Conservation (phyloP, 2,113 vertebrate genomes). For the Prietella phreatophila region DNA sequence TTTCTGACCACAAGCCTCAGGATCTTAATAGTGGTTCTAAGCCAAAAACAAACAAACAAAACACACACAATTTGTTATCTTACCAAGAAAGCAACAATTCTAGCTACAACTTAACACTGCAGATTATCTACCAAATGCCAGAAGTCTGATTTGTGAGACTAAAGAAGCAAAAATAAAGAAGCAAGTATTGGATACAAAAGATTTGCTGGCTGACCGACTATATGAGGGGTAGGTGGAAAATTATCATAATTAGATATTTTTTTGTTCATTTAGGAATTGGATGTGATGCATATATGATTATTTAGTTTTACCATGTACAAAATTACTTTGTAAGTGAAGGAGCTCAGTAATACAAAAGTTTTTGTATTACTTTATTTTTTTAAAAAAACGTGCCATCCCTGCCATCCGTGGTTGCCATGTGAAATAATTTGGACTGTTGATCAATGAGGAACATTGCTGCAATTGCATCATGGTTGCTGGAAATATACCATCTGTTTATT, state of each 20-base stretch:
- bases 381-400: conserved; percentile 46
- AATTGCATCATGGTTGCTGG: conserved; percentile 71
- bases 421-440: conserved; percentile 66
- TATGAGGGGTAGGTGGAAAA: background rate
- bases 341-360: background rate
- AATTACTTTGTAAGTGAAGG: conserved; percentile 34
- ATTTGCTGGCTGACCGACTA: background rate
- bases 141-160: background rate
- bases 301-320: background rate
- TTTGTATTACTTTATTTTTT: conserved; percentile 60
- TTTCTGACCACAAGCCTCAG: background rate
- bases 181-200: background rate
- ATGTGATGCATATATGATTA: background rate
- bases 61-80: background rate
- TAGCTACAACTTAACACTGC: background rate
- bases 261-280: background rate
- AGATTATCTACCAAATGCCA: background rate
- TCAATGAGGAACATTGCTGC: conserved; percentile 65
- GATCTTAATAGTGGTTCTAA: background rate
- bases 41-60: background rate
- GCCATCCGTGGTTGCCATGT: conserved; percentile 65
- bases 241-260: background rate
- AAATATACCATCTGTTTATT: conserved; percentile 56
- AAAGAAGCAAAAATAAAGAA: background rate
- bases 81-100: background rate